These are phyloP conservation scores for Apantesis nais DNA, from an alignment of 2,888 invertebrate species.

Conservation along the genomic window DNA sequence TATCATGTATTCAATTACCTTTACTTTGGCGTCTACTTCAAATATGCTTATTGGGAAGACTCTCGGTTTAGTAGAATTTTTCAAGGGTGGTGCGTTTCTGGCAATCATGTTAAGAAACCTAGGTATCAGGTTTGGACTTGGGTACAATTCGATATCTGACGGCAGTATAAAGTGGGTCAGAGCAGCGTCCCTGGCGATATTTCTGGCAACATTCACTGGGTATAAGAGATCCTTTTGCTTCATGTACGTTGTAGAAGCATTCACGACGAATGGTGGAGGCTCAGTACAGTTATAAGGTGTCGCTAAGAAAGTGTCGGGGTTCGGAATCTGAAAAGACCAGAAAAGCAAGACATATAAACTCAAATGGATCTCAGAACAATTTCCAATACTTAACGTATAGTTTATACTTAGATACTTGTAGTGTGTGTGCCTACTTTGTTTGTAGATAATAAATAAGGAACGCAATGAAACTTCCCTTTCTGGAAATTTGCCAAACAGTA, in stretches of 20 bases:
- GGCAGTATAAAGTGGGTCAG: constrained; percentile 93
- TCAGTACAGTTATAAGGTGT: constrained; percentile 90
- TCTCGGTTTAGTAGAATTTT: constrained; percentile 83
- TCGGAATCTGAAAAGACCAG: constrained; percentile 86
- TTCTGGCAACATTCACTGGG: constrained; percentile 95
- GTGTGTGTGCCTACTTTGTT: not conserved
- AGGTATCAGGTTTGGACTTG: constrained; percentile 92
- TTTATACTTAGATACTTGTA: not conserved
- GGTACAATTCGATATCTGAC: constrained; percentile 96
- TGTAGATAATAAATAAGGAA: constrained; percentile 24
- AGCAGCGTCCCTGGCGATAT: constrained; percentile 94
- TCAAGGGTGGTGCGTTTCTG: constrained; percentile 88
- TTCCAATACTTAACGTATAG: not conserved
- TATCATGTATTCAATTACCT: constrained; percentile 60
- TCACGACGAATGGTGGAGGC: constrained; percentile 88
- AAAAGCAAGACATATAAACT: not conserved
- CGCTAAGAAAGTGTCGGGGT: constrained; percentile 86
- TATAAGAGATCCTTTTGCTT: constrained; percentile 92
- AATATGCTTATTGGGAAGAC: constrained; percentile 96
- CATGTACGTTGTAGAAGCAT: constrained; percentile 90
- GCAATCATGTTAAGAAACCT: constrained; percentile 95
- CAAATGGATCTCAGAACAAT: constrained; percentile 14
- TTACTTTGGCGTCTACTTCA: constrained; percentile 89
- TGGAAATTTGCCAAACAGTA: constrained; percentile 45
- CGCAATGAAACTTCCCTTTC: constrained; percentile 23